Evolutionary conservation across 2,797 vertebrate genomes (phyloP).

Genomic region (Hippocampus kuda): DNA sequence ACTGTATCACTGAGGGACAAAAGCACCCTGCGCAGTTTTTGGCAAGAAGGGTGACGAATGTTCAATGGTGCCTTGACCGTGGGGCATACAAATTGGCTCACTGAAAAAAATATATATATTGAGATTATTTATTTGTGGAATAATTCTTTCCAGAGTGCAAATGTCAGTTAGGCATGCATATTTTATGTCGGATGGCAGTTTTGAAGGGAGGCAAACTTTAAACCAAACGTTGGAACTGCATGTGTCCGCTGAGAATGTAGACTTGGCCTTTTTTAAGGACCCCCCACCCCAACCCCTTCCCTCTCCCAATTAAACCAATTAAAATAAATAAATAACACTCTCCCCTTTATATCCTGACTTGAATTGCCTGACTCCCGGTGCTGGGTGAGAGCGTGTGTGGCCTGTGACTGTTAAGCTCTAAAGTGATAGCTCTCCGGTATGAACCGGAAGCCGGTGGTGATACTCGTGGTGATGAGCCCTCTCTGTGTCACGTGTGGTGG

Average conservation of each 20-base stretch:
- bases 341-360: conserved; percentile 28
- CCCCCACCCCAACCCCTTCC: conserved; percentile 12
- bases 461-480: conserved; percentile 37
- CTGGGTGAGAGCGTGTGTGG: conserved; percentile 36
- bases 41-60: conserved; percentile 6
- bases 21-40: conserved; percentile 2
- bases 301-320: no score
- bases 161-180: background rate
- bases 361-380: conserved; percentile 44
- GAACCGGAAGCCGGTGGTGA: conserved; percentile 9
- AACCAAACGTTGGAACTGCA: conserved; percentile 28
- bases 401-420: conserved; percentile 51
- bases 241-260: conserved; percentile 36
- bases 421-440: conserved; percentile 43
- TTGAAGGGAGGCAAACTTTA: conserved; percentile 13
- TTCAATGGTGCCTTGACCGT: background rate
- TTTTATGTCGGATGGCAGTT: background rate
- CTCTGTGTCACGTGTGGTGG: conserved; percentile 40
- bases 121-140: background rate
- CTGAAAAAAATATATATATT: background rate
- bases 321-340: background rate
- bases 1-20: conserved; percentile 23
- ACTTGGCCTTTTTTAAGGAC: conserved; percentile 20
- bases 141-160: background rate
- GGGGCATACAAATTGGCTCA: background rate